Conservation (phyloP, 2,113 vertebrate species). For the Muntiacus muntjak region DNA sequence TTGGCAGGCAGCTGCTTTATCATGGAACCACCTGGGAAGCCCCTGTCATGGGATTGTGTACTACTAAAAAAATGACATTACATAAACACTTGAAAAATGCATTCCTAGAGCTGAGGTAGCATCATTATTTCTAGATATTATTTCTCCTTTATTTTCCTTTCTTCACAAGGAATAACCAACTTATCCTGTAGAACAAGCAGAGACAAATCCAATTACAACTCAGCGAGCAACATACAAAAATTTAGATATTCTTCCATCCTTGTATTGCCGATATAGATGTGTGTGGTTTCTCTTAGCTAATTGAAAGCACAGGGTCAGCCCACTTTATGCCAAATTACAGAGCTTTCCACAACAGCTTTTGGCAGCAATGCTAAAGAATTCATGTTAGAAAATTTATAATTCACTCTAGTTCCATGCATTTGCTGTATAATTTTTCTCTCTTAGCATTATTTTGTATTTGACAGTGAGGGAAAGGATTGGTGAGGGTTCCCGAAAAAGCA, state of each 20-base stretch:
- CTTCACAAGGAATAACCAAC: neutral
- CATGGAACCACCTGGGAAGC: neutral
- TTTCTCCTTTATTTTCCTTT: neutral
- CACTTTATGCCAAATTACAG: neutral
- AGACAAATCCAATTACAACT: neutral
- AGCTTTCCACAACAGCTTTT: neutral
- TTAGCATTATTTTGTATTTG: neutral
- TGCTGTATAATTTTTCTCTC: neutral
- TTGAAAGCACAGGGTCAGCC: neutral
- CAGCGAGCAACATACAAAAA: neutral
- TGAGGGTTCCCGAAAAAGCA: neutral
- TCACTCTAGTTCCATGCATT: neutral
- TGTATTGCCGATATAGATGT: neutral
- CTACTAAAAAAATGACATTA: neutral
- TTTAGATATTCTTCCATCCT: neutral
- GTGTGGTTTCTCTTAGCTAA: neutral
- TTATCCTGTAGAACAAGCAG: neutral
- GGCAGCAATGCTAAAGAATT: neutral
- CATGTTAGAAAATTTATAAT: constrained; percentile 42
- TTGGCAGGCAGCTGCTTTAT: neutral
- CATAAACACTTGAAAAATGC: neutral
- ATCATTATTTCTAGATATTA: neutral
- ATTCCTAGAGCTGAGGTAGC: neutral
- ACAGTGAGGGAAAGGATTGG: neutral
- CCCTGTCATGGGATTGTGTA: neutral